These are phyloP conservation scores for Lycophotia porphyrea DNA, from an alignment of 2,888 invertebrate genomes.

Conservation along the genomic window DNA sequence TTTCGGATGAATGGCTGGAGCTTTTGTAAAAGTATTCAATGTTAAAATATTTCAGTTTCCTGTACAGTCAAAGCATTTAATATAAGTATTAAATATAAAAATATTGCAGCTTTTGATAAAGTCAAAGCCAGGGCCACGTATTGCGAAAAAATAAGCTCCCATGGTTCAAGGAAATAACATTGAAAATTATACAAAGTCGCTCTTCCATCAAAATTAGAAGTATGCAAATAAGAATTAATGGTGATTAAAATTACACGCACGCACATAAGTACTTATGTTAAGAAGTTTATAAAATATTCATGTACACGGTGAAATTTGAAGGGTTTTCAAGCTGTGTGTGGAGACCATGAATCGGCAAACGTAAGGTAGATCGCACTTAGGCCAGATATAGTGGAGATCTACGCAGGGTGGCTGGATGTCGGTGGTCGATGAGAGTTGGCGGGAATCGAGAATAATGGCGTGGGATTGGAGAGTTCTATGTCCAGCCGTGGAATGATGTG, in stretches of 20 bases:
- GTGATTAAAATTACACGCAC: conserved; percentile 54
- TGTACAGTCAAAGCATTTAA: too few relatives aligned
- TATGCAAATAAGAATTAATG: conserved; percentile 61
- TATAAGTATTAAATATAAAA: too few relatives aligned
- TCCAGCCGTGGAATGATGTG: background rate
- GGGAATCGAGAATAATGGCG: too few relatives aligned
- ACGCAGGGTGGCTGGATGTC: background rate
- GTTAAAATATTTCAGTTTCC: too few relatives aligned
- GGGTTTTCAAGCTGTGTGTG: background rate
- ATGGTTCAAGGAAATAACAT: conserved; percentile 32
- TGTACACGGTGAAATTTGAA: conserved; percentile 13
- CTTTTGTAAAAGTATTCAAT: background rate
- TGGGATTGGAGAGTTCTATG: too few relatives aligned
- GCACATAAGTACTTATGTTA: conserved; percentile 42
- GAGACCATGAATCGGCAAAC: background rate
- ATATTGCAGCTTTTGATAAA: too few relatives aligned
- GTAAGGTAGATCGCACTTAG: too few relatives aligned
- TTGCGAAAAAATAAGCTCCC: background rate
- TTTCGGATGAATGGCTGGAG: background rate
- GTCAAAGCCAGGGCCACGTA: background rate
- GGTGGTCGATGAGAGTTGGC: background rate
- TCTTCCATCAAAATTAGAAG: conserved; percentile 50
- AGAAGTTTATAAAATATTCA: conserved; percentile 60
- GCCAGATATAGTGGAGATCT: background rate
- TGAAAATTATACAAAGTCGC: conserved; percentile 58